These are phyloP conservation scores for Prionailurus bengalensis DNA, from an alignment of 2,113 vertebrate species.

Conservation along the genomic window DNA sequence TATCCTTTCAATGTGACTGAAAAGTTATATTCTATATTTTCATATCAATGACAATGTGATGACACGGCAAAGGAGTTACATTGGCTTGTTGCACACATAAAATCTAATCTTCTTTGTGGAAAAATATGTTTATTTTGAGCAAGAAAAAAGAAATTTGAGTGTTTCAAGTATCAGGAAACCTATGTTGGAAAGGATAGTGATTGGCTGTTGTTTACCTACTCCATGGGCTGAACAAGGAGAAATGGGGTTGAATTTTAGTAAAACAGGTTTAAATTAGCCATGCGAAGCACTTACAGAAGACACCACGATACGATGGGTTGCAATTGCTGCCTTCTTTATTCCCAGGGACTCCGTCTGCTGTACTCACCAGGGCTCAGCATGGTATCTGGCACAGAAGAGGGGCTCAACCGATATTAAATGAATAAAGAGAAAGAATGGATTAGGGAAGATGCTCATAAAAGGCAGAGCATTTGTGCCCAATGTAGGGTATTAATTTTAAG, in stretches of 20 bases:
- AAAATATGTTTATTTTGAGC: conserved; percentile 69
- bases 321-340: neutral
- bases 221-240: conserved; percentile 24
- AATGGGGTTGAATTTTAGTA: conserved; percentile 49
- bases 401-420: neutral
- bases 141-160: conserved; percentile 54
- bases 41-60: conserved; percentile 73
- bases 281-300: conserved; percentile 26
- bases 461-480: neutral
- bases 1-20: conserved; percentile 54
- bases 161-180: conserved; percentile 48
- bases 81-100: conserved; percentile 52
- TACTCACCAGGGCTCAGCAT: neutral
- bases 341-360: neutral
- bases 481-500: neutral
- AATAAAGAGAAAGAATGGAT: neutral
- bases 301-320: neutral
- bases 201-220: conserved; percentile 54
- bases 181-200: neutral
- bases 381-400: neutral
- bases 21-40: conserved; percentile 73
- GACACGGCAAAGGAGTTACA: conserved; percentile 63
- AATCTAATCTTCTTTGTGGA: conserved; percentile 52
- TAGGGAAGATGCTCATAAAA: neutral
- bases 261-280: conserved; percentile 56